Base-by-base conservation (phyloP, 1,140 invertebrate genomes). In the Drosophila bipectinata region DNA sequence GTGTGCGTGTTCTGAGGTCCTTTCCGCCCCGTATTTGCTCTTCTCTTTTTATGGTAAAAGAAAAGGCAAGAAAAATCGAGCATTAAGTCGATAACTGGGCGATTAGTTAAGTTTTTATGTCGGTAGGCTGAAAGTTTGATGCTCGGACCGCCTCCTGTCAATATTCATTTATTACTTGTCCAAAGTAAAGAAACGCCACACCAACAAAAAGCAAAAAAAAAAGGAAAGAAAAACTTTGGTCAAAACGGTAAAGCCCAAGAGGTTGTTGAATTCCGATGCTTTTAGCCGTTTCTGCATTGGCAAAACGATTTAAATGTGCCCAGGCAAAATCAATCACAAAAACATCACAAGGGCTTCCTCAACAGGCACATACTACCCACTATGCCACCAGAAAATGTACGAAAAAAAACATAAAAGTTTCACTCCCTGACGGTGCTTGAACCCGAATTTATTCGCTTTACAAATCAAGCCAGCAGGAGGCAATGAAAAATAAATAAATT, bases 101-200 rank as follows among this genome's bases (percentile, higher is more conserved):
- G 81, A 85, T 85, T 85, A 85, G 81, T 85, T 77, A 82, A 81
- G 81, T 77, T 87, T 73, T 81, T 74, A 78, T 87, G 81, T 87
- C 64, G 64, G 80, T 74, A 87, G 82, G 58, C 74, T 61, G 64
- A 44, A 59, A 55, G 54, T 56, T 55, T 51, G 53, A 71, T 60
- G 53, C 37, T 45, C 61, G 73, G 48, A 48, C 69, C 79, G 28
- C 63, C 64, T 52, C 68, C 81, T 85, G 81, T 85, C 81, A 85
- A 85, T 87, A 85, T 87, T 85, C 82, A 87, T 85, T 85, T 87
- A 85, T 85, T 78, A 81, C 73, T 85, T 78, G 72, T 77, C 79
- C 15, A 60, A 73, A 63, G 51, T 26, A 57, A 69, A 39, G 52
- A 69, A 72, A 74, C 37, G 55, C 41, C 41, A 5, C 26, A 28